Percentiles rank a stretch among this genome's conserved stretches.
Conservation (phyloP, 2,113 vertebrate species). For the Peromyscus maniculatus region DNA sequence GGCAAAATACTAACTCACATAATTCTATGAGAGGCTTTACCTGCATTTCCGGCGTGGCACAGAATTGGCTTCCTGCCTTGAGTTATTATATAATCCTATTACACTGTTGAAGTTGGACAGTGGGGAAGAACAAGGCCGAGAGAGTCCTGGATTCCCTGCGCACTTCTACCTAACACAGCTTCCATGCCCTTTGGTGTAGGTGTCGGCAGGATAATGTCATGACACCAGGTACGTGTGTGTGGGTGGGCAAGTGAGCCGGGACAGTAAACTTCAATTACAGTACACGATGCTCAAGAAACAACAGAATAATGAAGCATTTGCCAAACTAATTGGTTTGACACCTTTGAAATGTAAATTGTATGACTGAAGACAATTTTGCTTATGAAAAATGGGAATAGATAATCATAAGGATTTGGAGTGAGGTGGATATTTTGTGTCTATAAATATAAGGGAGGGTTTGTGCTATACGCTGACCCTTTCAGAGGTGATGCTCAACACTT, state of each 20-base stretch:
- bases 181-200: constrained; percentile 63
- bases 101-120: constrained; percentile 69
- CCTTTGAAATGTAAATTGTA: constrained; percentile 42
- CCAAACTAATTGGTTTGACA: constrained; percentile 49
- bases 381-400: constrained; percentile 42
- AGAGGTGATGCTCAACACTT: neutral
- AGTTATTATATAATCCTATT: constrained; percentile 78
- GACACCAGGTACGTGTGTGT: neutral
- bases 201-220: constrained; percentile 42
- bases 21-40: constrained; percentile 63
- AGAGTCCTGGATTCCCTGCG: constrained; percentile 64
- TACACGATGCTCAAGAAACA: constrained; percentile 41
- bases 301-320: constrained; percentile 37
- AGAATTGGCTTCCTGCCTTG: constrained; percentile 69
- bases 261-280: neutral
- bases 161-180: constrained; percentile 61
- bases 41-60: constrained; percentile 54
- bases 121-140: constrained; percentile 54
- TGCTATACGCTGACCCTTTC: neutral
- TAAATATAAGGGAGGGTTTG: constrained; percentile 29
- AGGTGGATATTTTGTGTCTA: neutral
- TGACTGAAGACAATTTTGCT: constrained; percentile 52
- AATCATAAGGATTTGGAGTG: constrained; percentile 13
- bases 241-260: neutral
- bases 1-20: constrained; percentile 4